Evolutionary conservation across 2,888 invertebrate species (phyloP).

Genomic region (Malthinus flaveolus): DNA sequence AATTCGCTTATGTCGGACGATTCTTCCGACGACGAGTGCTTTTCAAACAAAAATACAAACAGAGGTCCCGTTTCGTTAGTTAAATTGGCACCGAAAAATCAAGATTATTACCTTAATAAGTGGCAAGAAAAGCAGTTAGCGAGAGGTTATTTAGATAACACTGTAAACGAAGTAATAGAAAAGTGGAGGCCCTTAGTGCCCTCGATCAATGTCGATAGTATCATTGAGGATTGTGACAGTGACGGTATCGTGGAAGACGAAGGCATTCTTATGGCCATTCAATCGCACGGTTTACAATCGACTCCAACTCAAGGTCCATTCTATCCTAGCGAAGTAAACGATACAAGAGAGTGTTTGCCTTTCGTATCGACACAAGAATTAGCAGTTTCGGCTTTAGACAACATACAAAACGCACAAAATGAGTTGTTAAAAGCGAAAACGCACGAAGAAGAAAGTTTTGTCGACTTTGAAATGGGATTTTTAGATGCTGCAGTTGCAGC

Average conservation of each 20-base stretch:
- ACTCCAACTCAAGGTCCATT: conserved; percentile 27
- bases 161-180: conserved; percentile 69
- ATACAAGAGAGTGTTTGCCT: background rate
- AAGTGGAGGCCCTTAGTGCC: conserved; percentile 59
- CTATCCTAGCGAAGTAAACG: background rate
- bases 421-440: conserved; percentile 37
- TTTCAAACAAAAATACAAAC: conserved; percentile 32
- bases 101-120: conserved; percentile 52
- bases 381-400: conserved; percentile 41
- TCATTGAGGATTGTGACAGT: conserved; percentile 60
- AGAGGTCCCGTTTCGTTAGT: conserved; percentile 48
- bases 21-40: conserved; percentile 32
- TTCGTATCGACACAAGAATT: conserved; percentile 21
- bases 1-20: conserved; percentile 32
- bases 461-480: conserved; percentile 49
- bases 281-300: conserved; percentile 67
- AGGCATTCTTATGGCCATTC: conserved; percentile 75
- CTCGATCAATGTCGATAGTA: conserved; percentile 56
- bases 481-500: conserved; percentile 73
- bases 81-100: conserved; percentile 41
- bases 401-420: conserved; percentile 42
- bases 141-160: conserved; percentile 70
- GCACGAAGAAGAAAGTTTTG: conserved; percentile 19
- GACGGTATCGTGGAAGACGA: conserved; percentile 68
- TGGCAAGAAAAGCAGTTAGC: conserved; percentile 72